phyloP scores from a whole-genome alignment of 2,888 invertebrate species.

The Himalopsyche japonica region DNA sequence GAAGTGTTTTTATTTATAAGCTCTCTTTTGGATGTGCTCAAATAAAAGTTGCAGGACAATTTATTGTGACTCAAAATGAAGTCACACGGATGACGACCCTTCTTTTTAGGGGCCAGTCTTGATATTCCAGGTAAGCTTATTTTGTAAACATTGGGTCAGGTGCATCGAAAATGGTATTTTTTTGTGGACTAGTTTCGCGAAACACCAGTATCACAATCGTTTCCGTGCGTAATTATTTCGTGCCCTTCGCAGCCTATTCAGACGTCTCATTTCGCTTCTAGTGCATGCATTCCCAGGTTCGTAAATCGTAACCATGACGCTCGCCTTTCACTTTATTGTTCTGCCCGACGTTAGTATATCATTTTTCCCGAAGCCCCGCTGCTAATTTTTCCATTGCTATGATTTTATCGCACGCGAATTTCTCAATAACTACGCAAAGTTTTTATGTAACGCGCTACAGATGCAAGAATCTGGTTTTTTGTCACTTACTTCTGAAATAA shows the following conservation, averaged over 20 bases:
- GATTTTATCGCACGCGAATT: conserved; percentile 27
- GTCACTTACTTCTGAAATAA: neutral
- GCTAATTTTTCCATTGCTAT: conserved; percentile 8
- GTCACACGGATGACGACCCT: conserved; percentile 30
- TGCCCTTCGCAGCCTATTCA: neutral
- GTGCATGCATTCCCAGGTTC: neutral
- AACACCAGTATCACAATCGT: neutral
- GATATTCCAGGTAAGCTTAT: conserved; percentile 23
- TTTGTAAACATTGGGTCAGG: conserved; percentile 38
- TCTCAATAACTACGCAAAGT: conserved; percentile 16
- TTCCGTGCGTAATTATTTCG: neutral
- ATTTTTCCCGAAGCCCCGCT: conserved; percentile 6
- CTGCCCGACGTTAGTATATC: conserved; percentile 17
- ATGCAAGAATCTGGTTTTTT: neutral
- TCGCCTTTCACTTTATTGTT: conserved; percentile 40
- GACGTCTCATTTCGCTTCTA: neutral
- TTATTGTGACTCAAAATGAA: conserved; percentile 13
- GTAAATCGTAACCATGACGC: conserved; percentile 13
- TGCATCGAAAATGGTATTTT: conserved; percentile 9
- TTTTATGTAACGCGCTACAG: conserved; percentile 23
- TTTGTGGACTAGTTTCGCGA: neutral
- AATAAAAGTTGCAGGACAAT: neutral
- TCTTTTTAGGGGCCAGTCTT: conserved; percentile 10
- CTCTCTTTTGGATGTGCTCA: neutral
- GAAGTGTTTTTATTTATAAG: conserved; percentile 20